Conservation (phyloP, 2,113 vertebrate genomes). For the Callipepla squamata region DNA sequence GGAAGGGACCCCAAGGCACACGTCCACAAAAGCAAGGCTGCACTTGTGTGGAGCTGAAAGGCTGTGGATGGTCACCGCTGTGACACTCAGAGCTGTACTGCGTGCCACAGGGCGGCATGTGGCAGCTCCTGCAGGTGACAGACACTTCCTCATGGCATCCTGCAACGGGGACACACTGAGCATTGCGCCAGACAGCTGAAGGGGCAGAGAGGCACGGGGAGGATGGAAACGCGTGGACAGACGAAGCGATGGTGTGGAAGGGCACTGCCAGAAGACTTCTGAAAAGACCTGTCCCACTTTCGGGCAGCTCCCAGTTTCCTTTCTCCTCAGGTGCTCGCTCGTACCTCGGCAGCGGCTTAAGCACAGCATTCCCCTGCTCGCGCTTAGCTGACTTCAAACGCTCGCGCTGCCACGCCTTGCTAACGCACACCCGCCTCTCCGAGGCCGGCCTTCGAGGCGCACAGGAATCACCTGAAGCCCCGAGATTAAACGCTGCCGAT, state of each 20-base stretch:
- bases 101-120: not conserved
- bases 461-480: rapidly evolving
- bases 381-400: not conserved
- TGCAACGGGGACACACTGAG: rapidly evolving
- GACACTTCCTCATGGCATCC: rapidly evolving
- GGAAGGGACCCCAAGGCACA: too few relatives aligned
- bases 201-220: not conserved
- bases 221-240: rapidly evolving
- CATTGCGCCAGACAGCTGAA: not conserved
- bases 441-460: rapidly evolving
- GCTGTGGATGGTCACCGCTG: not conserved
- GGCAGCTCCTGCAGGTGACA: not conserved
- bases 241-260: rapidly evolving
- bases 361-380: rapidly evolving
- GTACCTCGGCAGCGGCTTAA: not conserved
- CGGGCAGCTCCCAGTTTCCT: not conserved
- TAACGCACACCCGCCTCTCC: not conserved
- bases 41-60: not conserved
- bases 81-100: rapidly evolving
- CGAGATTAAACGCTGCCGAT: not conserved
- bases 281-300: not conserved
- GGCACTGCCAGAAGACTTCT: rapidly evolving
- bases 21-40: rapidly evolving
- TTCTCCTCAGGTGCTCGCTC: too few relatives aligned
- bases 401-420: rapidly evolving